Base-by-base conservation (phyloP, 2,888 invertebrate species). In the Anticlea derivata region DNA sequence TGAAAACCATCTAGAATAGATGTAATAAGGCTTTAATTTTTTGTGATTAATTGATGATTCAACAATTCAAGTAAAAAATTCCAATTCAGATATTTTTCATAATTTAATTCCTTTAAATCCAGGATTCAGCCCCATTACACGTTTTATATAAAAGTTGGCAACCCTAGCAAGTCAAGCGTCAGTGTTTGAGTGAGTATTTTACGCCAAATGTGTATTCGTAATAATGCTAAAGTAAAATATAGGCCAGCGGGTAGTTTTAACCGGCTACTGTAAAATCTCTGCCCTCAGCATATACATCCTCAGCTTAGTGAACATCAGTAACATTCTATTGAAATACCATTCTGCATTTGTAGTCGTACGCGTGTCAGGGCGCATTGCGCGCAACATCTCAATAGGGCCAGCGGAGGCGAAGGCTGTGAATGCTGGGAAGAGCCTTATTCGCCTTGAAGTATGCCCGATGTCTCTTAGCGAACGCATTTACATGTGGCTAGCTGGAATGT, bases 331-430 rank as follows among this genome's bases (percentile, higher is more conserved):
- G 75, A 81, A 79, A 75, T 73, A 72, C 61, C 70, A 68, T 71
- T 67, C 50, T 46, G 55, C 58, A 50, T 50, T 55, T 17, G 60
- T 65, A 67, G 70, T 65, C 66, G 70, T 77, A 73, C 76, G 72
- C 73, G 75, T 78, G 84, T 84, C 86, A 82, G 63, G 60, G 54
- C 63, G 60, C 58, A 55, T 61, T 60, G 61, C 65, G 65, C 58
- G 73, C 78, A 86, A 88, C 87, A 80, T 86, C 86, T 88, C 85
- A 86, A 88, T 88, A 55, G 55, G 41, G 78, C 67, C 64, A 65
- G 30, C 26, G 12, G 22, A 22, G 26, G 33, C 40, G 24, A 24
- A 48, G 27, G 24, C 40, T 61, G 68, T 54, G 65, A 71, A 75
- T 78, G 74, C 70, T 68, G 65, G 65, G 67, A 70, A 70, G 70